A percentile compares a stretch with the other conserved stretches of the same genome.
phyloP scores from a whole-genome alignment of 1,140 invertebrate species.

The Aphis craccivora region DNA sequence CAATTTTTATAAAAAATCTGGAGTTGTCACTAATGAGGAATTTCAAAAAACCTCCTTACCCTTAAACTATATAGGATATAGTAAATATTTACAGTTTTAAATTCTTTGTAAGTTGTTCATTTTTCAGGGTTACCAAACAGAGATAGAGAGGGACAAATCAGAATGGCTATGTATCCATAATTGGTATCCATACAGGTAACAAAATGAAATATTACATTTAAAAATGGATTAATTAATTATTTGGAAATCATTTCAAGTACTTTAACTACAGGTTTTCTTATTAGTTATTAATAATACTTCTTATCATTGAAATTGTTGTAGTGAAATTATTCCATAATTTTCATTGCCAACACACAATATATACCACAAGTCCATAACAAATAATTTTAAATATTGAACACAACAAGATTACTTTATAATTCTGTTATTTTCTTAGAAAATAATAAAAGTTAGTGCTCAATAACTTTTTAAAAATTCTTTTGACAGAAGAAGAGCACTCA shows the following conservation, averaged over 20 bases:
- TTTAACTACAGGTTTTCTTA: background rate
- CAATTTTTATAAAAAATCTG: conserved; percentile 1
- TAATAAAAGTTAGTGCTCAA: background rate
- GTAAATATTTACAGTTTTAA: conserved; percentile 47
- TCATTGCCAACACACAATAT: background rate
- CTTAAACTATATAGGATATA: conserved; percentile 1
- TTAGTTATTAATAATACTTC: background rate
- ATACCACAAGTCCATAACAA: background rate
- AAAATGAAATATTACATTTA: conserved; percentile 27
- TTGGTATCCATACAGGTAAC: conserved; percentile 47
- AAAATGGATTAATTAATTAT: background rate
- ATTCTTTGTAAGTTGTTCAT: conserved; percentile 51
- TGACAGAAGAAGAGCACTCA: background rate
- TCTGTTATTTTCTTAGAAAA: background rate
- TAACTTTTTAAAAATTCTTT: background rate
- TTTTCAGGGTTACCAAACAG: conserved; percentile 51
- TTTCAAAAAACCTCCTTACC: background rate
- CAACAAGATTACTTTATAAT: background rate
- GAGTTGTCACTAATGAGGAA: conserved; percentile 34
- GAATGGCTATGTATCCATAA: conserved; percentile 28
- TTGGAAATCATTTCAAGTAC: background rate
- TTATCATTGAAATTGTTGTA: background rate
- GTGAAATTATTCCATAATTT: background rate
- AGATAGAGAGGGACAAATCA: background rate
- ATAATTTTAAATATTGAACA: background rate